Evolutionary conservation across 2,113 vertebrate genomes (phyloP), one percentile per base, ranked within the genome.

Genomic region (Trachemys scripta): DNA sequence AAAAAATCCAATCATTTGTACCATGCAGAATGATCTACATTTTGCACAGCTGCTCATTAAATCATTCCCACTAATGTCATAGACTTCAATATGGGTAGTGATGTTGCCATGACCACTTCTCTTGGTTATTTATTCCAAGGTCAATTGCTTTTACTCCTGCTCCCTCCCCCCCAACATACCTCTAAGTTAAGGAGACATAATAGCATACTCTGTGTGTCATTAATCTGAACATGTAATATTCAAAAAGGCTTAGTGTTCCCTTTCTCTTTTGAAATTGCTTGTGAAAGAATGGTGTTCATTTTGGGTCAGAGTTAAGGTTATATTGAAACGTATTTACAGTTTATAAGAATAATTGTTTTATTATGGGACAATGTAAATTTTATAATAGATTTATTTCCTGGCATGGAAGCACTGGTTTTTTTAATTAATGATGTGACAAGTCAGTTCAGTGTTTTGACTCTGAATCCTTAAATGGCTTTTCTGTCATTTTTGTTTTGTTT

Each of bases 81-180:
- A 91, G 91, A 75, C 54, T 96, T 95, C 90, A 88, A 14, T 92
- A 89, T 97, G 93, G 87, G 92, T 95, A 96, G 93, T 80, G 92
- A 90, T 89, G 96, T 95, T 97, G 96, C 96, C 96, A 97, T 97
- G 96, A 96, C 95, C 97, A 96, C 96, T 97, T 97, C 97, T 96
- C 97, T 95, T 95, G 96, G 81, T 95, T 96, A 95, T 96, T 97
- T 97, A 96, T 90, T 94, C 95, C 88, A 93, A 1, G 49, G 96
- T 96, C 90, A 95, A 80, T 96, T 93, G 56, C 56, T 95, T 95
- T 72, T 76, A 59, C 80, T 94, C 47, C 51, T 42, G 42, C 11
- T 1, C 10, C 8, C 10, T 3, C 9, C 9, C 22, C 9, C 42
- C 47, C 92, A 96, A 75, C 50, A 82, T 75, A 91, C 59, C 76